Conservation (phyloP, 64 coral and sea anemone species). For the Stylophora pistillata region DNA sequence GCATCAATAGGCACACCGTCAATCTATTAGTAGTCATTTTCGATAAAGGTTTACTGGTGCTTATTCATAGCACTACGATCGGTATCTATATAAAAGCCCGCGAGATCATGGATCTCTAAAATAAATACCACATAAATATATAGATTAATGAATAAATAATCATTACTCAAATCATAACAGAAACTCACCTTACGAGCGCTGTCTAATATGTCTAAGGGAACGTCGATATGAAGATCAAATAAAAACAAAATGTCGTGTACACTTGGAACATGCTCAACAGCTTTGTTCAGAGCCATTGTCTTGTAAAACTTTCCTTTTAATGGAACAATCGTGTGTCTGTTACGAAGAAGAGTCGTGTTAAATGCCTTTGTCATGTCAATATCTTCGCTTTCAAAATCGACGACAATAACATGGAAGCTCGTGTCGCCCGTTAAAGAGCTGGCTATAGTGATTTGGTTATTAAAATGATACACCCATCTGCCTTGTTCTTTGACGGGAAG, state of each 20-base stretch:
- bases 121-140: too few relatives aligned
- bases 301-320: slow-evolving; percentile 8
- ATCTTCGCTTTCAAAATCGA: slow-evolving; percentile 10
- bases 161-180: too few relatives aligned
- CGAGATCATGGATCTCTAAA: too few relatives aligned
- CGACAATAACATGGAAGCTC: slow-evolving; percentile 7
- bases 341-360: background rate
- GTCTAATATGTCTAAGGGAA: background rate
- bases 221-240: slow-evolving; percentile 10
- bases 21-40: too few relatives aligned
- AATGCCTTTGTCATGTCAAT: background rate
- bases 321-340: background rate
- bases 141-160: too few relatives aligned
- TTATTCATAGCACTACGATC: too few relatives aligned
- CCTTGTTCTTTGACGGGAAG: background rate
- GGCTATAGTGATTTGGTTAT: background rate
- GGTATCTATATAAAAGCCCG: too few relatives aligned
- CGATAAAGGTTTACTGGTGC: too few relatives aligned
- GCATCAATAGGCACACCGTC: too few relatives aligned
- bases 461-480: slow-evolving; percentile 3
- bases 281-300: background rate
- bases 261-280: background rate
- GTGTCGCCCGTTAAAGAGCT: background rate
- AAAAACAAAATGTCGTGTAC: background rate
- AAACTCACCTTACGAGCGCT: background rate